Percentiles rank a stretch among this genome's conserved stretches.
Evolutionary conservation across 2,113 vertebrate genomes (phyloP).

Genomic region (Bos taurus): DNA sequence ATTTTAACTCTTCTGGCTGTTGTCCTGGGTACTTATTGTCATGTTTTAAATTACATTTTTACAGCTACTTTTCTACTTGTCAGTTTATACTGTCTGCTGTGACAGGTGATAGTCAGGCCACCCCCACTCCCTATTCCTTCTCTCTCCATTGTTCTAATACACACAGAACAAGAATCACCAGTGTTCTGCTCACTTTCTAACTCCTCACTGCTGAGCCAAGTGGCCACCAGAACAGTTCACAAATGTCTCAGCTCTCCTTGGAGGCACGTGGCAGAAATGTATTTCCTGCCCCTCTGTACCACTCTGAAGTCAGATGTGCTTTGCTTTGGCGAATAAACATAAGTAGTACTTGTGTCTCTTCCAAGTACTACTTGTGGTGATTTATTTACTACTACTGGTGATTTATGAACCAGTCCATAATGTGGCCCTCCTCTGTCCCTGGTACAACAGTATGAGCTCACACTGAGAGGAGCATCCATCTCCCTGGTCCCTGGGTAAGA

Average conservation of each 20-base stretch:
- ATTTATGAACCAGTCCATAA: background rate
- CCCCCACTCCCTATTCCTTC: background rate
- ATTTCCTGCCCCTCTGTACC: background rate
- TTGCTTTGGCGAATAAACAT: background rate
- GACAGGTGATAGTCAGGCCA: background rate
- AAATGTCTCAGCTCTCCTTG: background rate
- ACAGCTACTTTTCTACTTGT: background rate
- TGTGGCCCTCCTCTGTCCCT: background rate
- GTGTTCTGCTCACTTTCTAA: background rate
- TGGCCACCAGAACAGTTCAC: background rate
- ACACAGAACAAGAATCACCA: background rate
- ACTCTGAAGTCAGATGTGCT: background rate
- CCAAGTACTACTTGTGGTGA: background rate
- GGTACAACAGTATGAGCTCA: background rate
- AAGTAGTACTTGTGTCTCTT: background rate
- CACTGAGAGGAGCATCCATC: background rate
- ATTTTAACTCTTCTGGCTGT: background rate
- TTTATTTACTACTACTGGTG: background rate
- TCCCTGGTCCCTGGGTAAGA: background rate
- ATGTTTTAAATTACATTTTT: background rate
- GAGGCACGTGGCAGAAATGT: background rate
- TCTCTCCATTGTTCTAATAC: background rate
- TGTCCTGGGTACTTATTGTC: background rate
- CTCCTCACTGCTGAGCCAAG: background rate
- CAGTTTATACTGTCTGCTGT: background rate